Conservation (phyloP, 2,797 vertebrate genomes). For the Myotis pilosus region DNA sequence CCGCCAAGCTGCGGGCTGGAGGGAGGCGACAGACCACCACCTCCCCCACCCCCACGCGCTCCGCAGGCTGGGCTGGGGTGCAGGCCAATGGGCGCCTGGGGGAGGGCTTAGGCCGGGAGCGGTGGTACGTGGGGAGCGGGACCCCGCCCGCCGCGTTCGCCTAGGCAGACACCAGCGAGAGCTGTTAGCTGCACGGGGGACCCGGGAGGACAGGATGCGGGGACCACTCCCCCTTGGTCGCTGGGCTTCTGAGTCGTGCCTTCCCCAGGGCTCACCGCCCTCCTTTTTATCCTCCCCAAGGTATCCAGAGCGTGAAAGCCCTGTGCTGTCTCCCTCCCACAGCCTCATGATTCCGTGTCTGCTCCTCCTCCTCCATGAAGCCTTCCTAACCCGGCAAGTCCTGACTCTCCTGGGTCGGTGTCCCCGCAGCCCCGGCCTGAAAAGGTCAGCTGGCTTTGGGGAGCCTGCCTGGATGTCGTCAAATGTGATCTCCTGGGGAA, state of each 20-base stretch:
- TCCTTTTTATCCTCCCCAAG: neutral
- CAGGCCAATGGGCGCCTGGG: slow-evolving; percentile 67
- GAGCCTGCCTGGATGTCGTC: neutral
- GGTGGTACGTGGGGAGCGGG: neutral
- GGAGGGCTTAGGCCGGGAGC: slow-evolving; percentile 48
- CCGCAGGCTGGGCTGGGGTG: slow-evolving; percentile 17
- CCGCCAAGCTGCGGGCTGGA: neutral
- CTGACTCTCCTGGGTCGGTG: neutral
- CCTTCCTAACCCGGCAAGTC: neutral
- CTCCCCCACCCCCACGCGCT: slow-evolving; percentile 24
- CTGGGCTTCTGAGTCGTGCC: neutral
- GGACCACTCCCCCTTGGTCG: neutral
- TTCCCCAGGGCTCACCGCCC: neutral
- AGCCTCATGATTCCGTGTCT: neutral
- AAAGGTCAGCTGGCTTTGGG: neutral
- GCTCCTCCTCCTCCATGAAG: neutral
- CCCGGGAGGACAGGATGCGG: neutral
- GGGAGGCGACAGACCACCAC: slow-evolving; percentile 42
- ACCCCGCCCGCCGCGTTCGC: neutral
- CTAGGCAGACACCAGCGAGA: rapidly evolving
- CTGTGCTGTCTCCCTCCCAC: neutral
- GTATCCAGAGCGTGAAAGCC: neutral
- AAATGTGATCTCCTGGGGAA: neutral
- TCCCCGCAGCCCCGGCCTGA: neutral
- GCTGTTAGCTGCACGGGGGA: neutral